Evolutionary conservation across 2,797 vertebrate species (phyloP), one percentile per base, ranked within the genome.

Genomic region (Peromyscus eremicus): DNA sequence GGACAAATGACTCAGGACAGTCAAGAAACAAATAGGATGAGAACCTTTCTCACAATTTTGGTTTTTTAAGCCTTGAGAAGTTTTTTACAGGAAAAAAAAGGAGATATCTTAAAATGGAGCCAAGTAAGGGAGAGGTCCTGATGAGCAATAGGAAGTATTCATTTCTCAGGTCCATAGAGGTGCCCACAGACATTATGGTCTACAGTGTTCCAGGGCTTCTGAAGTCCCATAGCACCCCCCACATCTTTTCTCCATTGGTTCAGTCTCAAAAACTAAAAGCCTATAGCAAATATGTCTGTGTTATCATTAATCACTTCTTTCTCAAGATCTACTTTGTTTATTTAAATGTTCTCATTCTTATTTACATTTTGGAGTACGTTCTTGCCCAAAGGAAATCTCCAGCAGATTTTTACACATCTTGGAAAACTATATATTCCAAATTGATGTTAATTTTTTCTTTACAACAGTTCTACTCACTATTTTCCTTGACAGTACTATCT

Each of bases 331-430:
- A 46, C 64, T 77, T 80, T 71, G 71, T 79, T 37, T 1, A 46
- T 82, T 86, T 90, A 87, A 81, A 86, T 89, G 32, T 66, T 60
- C 7, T 46, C 32, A 88, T 93, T 89, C 80, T 21, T 49, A 12
- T 70, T 12, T 52, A 40, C 11, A n/a, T 52, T 71, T 52, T 52
- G 83, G 85, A 84, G 27, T 80, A 10, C 16, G 82, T 62, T 34
- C 1, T 17, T 68, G 21, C 16, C 32, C 62, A 89, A 66, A 27
- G 52, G 55, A 88, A 60, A 29, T 81, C 43, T 71, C 10, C 29
- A 55, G 32, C 1, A 64, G 14, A 19, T 49, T 92, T 37, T 83
- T 12, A 14, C 7, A 92, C 0, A 73, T 1, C 43, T 79, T 85
- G 10, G 81, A 92, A 75, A 10, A n/a, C 46, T 94, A 86, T 49